Percentiles rank a stretch among this genome's conserved stretches.
Conservation (phyloP, 2,888 invertebrate species). For the Andrena fulva region DNA sequence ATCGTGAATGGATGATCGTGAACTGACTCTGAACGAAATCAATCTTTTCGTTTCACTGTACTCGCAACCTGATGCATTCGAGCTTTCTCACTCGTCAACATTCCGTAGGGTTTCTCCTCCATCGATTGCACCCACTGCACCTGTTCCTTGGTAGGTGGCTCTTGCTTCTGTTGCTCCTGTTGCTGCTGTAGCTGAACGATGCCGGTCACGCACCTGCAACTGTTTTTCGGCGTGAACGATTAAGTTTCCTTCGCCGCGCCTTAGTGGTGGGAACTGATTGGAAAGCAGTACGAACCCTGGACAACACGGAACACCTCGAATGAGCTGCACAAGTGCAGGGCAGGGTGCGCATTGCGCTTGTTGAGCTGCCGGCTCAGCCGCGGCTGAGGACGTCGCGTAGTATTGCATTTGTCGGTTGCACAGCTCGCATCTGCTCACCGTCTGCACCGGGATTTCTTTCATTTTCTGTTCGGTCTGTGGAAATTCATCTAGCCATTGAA, state of each 20-base stretch:
- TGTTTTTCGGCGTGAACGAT: slow-evolving; percentile 12
- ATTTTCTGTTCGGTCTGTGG: slow-evolving; percentile 70
- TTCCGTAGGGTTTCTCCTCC: slow-evolving; percentile 31
- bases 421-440: slow-evolving; percentile 72
- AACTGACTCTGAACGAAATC: slow-evolving; percentile 7
- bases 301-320: slow-evolving; percentile 73
- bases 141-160: not conserved
- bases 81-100: slow-evolving; percentile 61
- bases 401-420: slow-evolving; percentile 70
- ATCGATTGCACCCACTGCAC: not conserved
- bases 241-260: not conserved
- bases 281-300: slow-evolving; percentile 65
- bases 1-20: not conserved
- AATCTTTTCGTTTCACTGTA: slow-evolving; percentile 24
- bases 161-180: not conserved
- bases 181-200: slow-evolving; percentile 34
- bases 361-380: not conserved
- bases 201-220: slow-evolving; percentile 55
- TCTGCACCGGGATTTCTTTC: slow-evolving; percentile 75
- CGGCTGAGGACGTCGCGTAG: not conserved
- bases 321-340: slow-evolving; percentile 73
- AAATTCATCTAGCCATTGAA: not conserved
- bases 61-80: slow-evolving; percentile 54
- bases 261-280: not conserved
- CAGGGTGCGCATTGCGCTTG: slow-evolving; percentile 62